Evolutionary conservation across 2,113 vertebrate genomes (phyloP).

Genomic region (Tragelaphus scriptus): DNA sequence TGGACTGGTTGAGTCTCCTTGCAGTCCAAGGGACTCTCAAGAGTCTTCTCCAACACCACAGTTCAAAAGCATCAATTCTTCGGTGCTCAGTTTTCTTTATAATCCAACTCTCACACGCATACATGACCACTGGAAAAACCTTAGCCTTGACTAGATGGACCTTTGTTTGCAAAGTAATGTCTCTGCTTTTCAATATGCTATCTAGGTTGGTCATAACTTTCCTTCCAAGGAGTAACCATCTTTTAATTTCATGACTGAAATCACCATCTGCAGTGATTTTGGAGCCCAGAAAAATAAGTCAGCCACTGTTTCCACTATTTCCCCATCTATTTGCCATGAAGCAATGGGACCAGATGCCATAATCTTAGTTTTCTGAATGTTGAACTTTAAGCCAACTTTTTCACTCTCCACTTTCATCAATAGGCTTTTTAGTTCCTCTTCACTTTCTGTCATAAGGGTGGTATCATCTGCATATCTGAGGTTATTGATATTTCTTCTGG

Average conservation of each 20-base stretch:
- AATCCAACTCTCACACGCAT: neutral
- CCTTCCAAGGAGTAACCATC: neutral
- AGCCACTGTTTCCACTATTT: no score
- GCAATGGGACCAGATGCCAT: no score
- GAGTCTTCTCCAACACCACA: neutral
- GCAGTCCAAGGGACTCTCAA: neutral
- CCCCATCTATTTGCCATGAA: no score
- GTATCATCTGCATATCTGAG: no score
- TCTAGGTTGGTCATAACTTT: no score
- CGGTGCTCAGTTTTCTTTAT: accelerated
- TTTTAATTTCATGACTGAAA: neutral
- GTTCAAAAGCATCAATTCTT: neutral
- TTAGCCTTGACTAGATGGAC: neutral
- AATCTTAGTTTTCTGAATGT: no score
- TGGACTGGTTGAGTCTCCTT: neutral
- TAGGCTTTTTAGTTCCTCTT: no score
- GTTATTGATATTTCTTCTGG: no score
- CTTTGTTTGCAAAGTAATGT: neutral
- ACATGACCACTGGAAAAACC: neutral
- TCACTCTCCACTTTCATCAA: no score
- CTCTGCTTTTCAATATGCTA: neutral
- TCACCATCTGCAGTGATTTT: neutral
- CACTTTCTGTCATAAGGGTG: no score
- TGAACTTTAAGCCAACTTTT: no score
- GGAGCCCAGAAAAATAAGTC: neutral